Base-by-base conservation (phyloP, 2,888 invertebrate genomes). In the Nyleta sp. region DNA sequence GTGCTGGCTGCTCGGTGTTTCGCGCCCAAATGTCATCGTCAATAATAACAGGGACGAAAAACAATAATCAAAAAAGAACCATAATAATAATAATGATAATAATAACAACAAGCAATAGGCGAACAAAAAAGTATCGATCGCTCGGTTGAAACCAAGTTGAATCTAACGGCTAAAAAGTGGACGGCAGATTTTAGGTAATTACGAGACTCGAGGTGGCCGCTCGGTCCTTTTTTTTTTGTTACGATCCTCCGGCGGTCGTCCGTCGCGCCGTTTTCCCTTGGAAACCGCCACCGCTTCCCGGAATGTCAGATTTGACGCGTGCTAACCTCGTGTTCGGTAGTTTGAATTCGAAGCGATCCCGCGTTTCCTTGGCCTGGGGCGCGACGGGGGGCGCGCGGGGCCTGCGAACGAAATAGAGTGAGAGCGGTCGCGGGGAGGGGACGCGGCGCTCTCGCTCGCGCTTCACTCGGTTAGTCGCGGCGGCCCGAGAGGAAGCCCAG, bases 261-360 rank as follows among this genome's bases (percentile, higher is more conserved):
- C 8, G n/a, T 40, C 22, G 46, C 46, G 46, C 20, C n/a, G n/a
- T n/a, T n/a, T n/a, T n/a, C n/a, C n/a, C n/a, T n/a, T n/a, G n/a
- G n/a, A n/a, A n/a, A n/a, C n/a, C 73, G 33, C 78, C 48, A 8
- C 2, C 77, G 57, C 68, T 68, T 68, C 72, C 65, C 71, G 82
- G 82, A 85, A 86, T 87, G 90, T 89, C 89, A 90, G 88, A 87
- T 90, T 90, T 90, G 90, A 90, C 89, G 90, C 90, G 89, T 90
- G 90, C 86, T 89, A 89, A 90, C 90, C 90, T 90, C 90, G 89
- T 89, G 90, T 90, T 89, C 89, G 87, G 90, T 89, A 87, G 89
- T 90, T 90, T 90, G 89, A 90, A 90, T 90, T 90, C 88, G 85
- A 90, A 88, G 88, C 90, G 89, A 90, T 90, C 90, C 90, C 90